A percentile compares a stretch with the other conserved stretches of the same genome.
phyloP scores from a whole-genome alignment of 2,113 vertebrate genomes.

The Mustela lutreola region DNA sequence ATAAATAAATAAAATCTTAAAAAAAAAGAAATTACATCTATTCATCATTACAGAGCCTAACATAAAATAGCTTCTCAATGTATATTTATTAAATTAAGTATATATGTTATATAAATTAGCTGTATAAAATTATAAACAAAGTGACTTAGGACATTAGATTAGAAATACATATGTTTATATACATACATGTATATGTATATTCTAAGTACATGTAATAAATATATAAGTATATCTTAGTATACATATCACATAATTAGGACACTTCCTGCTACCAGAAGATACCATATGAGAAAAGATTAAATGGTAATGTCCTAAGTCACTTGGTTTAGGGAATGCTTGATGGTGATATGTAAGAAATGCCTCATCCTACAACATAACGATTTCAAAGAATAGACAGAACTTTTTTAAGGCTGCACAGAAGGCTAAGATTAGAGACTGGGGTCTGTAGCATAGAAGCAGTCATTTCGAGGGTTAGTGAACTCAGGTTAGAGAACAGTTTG shows the following conservation, averaged over 20 bases:
- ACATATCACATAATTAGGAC: neutral
- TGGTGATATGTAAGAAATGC: neutral
- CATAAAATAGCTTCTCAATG: neutral
- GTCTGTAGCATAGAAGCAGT: neutral
- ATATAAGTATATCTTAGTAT: neutral
- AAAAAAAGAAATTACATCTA: neutral
- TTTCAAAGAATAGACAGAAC: neutral
- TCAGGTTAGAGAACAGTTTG: neutral
- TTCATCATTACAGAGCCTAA: neutral
- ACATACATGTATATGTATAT: neutral
- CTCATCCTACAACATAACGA: neutral
- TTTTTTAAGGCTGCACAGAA: neutral
- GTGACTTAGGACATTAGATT: neutral
- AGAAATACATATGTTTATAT: neutral
- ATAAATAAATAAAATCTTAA: no score
- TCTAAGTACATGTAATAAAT: neutral
- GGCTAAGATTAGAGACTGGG: neutral
- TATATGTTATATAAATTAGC: neutral
- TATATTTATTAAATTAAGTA: neutral
- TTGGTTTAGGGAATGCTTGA: neutral
- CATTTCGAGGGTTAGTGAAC: neutral
- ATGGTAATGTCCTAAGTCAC: neutral
- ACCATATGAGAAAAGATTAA: neutral
- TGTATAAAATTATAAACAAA: neutral
- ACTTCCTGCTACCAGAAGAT: neutral